Evolutionary conservation across 2,797 vertebrate genomes (phyloP), one percentile per base, ranked within the genome.

Genomic region (Capromys pilorides): DNA sequence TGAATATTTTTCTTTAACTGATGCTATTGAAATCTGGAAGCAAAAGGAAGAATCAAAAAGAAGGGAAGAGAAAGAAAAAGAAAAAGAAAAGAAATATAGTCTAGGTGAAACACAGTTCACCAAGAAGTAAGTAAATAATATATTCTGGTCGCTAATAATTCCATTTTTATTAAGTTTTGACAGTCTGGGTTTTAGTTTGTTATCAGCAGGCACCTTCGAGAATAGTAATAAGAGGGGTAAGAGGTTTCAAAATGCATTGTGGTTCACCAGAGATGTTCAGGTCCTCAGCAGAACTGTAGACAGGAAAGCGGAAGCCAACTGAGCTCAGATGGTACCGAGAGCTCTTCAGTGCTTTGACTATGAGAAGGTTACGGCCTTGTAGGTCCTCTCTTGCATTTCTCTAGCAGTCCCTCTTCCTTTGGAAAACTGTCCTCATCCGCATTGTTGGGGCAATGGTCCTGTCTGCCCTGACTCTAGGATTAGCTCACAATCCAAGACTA

Each of bases 101-200:
- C 18, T 62, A 82, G 26, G 9, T 88, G 21, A 93, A 86, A 91
- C 10, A 64, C 8, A 88, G n/a, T 93, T 93, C 85, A 14, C 62
- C 33, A 64, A 57, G 10, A 86, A 77, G 69, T 89, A 71, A 83
- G 7, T 39, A 39, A 81, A 64, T 41, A 59, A 71, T n/a, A 9
- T 45, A 69, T 83, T 94, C n/a, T 31, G 67, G 66, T 82, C 79
- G 28, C 13, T 81, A 73, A 78, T 39, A 18, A 57, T 94, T 84
- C 24, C 3, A n/a, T 77, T 86, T 88, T 67, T 86, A 39, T 28
- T 78, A 85, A 21, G 85, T 67, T 96, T 87, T 85, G 28, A 83
- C 28, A 49, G 36, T n/a, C 77, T 66, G 21, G 14, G 11, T 87
- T 86, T 93, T 51, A 91, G 21, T 64, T 12, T 92, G 12, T 64